Conservation (phyloP, 2,113 vertebrate genomes). For the Antechinus stuartii region DNA sequence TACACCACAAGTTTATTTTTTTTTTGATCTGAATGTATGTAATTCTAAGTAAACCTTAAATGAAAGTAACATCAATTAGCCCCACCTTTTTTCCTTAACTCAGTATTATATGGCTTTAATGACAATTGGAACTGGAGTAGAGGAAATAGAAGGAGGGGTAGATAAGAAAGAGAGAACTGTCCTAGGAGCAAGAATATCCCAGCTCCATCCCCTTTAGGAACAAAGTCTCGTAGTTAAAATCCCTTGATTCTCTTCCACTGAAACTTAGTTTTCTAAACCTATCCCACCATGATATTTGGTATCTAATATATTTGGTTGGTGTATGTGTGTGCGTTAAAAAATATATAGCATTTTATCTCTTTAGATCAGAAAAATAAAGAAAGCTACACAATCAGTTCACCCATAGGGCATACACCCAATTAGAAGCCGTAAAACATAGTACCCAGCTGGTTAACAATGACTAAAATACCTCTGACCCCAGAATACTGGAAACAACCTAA, state of each 20-base stretch:
- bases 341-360: slow-evolving; percentile 78
- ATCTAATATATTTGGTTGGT: slow-evolving; percentile 57
- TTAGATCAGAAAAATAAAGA: slow-evolving; percentile 59
- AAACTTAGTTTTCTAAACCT: slow-evolving; percentile 43
- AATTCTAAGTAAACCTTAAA: slow-evolving; percentile 2
- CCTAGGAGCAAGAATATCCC: neutral
- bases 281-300: slow-evolving; percentile 33
- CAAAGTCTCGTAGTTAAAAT: slow-evolving; percentile 25
- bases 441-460: slow-evolving; percentile 73
- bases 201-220: neutral
- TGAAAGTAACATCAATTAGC: slow-evolving; percentile 20
- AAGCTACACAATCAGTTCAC: slow-evolving; percentile 73
- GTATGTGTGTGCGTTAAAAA: slow-evolving; percentile 58
- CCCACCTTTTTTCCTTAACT: neutral
- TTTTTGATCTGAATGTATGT: neutral
- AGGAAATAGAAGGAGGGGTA: neutral
- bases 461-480: slow-evolving; percentile 73
- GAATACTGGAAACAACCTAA: slow-evolving; percentile 83
- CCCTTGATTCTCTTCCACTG: neutral
- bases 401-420: slow-evolving; percentile 70
- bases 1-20: neutral
- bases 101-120: neutral
- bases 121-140: neutral
- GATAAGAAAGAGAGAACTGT: neutral
- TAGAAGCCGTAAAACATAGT: slow-evolving; percentile 80